Evolutionary conservation across 2,888 invertebrate genomes (phyloP).

Genomic region (Petrophora chlorosata): DNA sequence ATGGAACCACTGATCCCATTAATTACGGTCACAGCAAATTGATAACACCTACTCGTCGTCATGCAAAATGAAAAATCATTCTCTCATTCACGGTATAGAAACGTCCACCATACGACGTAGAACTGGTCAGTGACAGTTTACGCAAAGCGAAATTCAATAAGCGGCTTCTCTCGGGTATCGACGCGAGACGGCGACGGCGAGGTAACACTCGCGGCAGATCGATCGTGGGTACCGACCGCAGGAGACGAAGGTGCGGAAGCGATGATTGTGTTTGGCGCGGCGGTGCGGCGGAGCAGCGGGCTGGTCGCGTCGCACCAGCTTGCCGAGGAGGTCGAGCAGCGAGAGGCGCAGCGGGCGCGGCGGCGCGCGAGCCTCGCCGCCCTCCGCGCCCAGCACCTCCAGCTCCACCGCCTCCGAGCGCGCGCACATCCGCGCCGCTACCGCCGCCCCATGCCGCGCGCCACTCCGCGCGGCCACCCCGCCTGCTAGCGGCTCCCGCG

Average conservation of each 20-base stretch:
- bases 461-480: slow-evolving; percentile 65
- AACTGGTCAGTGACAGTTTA: slow-evolving; percentile 31
- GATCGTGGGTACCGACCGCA: slow-evolving; percentile 68
- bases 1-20: slow-evolving; percentile 12
- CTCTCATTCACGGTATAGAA: slow-evolving; percentile 15
- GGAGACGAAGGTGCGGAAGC: slow-evolving; percentile 79
- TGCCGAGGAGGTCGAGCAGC: slow-evolving; percentile 85
- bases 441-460: slow-evolving; percentile 89
- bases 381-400: slow-evolving; percentile 92
- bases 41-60: slow-evolving; percentile 23
- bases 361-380: slow-evolving; percentile 88
- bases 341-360: slow-evolving; percentile 88
- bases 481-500: slow-evolving; percentile 42
- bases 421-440: slow-evolving; percentile 90
- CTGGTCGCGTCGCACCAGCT: slow-evolving; percentile 83
- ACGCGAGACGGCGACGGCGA: not conserved
- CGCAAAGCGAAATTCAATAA: slow-evolving; percentile 38
- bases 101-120: slow-evolving; percentile 24
- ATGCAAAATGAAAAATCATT: slow-evolving; percentile 25
- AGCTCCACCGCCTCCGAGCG: slow-evolving; percentile 90
- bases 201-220: slow-evolving; percentile 32
- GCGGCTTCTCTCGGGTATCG: slow-evolving; percentile 18
- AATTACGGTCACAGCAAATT: slow-evolving; percentile 41
- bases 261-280: slow-evolving; percentile 81
- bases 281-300: slow-evolving; percentile 70